Evolutionary conservation across 1,140 invertebrate species (phyloP), one percentile per base, ranked within the genome.

Genomic region (Laupala kohalensis): DNA sequence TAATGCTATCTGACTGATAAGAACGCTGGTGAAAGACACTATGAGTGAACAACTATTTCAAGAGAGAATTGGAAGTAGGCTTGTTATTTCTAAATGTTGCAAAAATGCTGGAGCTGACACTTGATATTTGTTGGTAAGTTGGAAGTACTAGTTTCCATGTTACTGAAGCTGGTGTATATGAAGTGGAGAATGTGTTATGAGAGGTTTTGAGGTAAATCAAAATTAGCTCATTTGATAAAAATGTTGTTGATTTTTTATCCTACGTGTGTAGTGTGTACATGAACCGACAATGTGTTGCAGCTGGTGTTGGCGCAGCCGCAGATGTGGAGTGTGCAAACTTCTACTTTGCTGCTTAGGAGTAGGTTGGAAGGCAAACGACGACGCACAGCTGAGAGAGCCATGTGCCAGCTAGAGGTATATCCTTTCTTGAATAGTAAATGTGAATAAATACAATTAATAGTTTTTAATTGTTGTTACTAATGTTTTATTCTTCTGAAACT

Each of bases 311-410:
- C 75, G 5, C 76, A 82, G 29, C 78, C 80, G 4, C 75, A 77
- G 67, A 69, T 78, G 25, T 88, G 86, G 86, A 76, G 77, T 69
- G 74, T 86, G 25, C 79, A 83, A 72, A 75, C 82, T 4, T 77
- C 78, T 9, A 84, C 90, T 4, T 77, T 96, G 2, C 82, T 89
- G 12, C 80, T 90, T 27, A 87, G 95, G 64, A 93, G 91, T 73
- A 82, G 86, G 69, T 78, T 95, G 23, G 94, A 98, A 81, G 85
- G 85, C 0, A 83, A 84, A 62, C 88, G 90, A 75, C 87, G 88
- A 62, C 85, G 94, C 73, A 92, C 91, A 0, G 86, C 96, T 13
- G 94, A 97, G 77, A 81, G 95, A 69, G 88, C 93, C 12, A 88
- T 97, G 85, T 86, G 87, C 78, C 96, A 98, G 81, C 84, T 91